Evolutionary conservation across 2,113 vertebrate genomes (phyloP), one percentile per base, ranked within the genome.

Genomic region (Epinephelus moara): DNA sequence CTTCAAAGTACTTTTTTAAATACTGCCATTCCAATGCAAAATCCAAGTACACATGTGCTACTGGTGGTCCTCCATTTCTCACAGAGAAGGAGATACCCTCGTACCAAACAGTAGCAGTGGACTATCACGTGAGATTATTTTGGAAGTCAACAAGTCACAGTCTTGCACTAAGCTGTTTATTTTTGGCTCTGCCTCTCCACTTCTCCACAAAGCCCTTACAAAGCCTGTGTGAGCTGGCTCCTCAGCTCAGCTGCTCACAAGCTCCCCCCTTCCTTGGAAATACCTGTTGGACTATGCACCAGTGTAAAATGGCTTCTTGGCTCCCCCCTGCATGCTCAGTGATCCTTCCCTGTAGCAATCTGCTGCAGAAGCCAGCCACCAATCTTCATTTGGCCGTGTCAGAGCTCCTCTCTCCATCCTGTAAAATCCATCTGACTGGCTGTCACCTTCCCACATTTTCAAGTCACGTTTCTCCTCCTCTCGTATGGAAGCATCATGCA

Each of bases 121-220:
- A 68, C 62, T 37, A 18, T 70, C n/a, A 56, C 15, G 5, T 19
- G 19, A 50, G 55, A 81, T 76, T 74, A 50, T 72, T 76, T 80
- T 70, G n/a, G 71, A 79, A 81, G 77, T 85, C 80, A 85, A 73
- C 56, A 82, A 72, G 84, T 82, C 77, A 79, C 68, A 61, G 69
- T 77, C n/a, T 11, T 57, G 56, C 50, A 70, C 49, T 91, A 84
- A 91, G 82, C 90, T 81, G 78, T 89, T 85, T 91, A 91, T 89
- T 90, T 85, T 89, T 77, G 75, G 80, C 68, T 79, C 75, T 85
- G 80, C 76, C 76, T 90, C 81, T 89, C 64, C 77, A 74, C 57
- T 90, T 82, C 72, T 74, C 66, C 27, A 68, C 81, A 90, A 88
- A 91, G 85, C 78, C 66, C n/a, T 30, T 15, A 74, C 83, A 90